Percentiles rank a stretch among this genome's conserved stretches.
phyloP scores from a whole-genome alignment of 2,888 invertebrate species.

The Aricia artaxerxes region DNA sequence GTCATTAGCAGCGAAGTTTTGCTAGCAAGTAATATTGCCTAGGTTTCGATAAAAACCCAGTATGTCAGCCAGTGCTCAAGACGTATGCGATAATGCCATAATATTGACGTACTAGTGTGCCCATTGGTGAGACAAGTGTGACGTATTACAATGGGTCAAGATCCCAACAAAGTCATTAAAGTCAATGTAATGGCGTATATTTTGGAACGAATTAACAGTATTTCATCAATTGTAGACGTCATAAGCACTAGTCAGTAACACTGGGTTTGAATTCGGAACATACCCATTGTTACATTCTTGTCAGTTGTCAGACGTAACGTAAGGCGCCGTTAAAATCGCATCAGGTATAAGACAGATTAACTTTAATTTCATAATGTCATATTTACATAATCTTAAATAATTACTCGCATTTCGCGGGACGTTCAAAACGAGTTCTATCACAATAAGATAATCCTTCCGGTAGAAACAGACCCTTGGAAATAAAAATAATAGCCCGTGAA shows the following conservation, averaged over 20 bases:
- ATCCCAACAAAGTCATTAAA: too few species aligned
- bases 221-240: background rate
- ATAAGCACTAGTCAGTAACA: background rate
- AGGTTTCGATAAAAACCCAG: background rate
- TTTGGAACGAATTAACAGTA: background rate
- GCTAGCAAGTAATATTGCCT: background rate
- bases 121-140: background rate
- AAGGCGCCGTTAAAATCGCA: background rate
- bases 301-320: background rate
- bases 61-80: too few species aligned
- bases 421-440: conserved; percentile 7
- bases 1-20: background rate
- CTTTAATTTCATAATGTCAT: background rate
- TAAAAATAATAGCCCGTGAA: conserved; percentile 75
- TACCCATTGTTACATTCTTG: background rate
- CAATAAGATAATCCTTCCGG: conserved; percentile 54
- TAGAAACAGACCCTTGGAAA: conserved; percentile 61
- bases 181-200: too few species aligned
- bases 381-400: conserved; percentile 13
- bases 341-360: background rate
- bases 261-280: background rate
- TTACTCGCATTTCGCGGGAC: background rate
- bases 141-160: too few species aligned
- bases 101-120: background rate
- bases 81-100: too few species aligned